Conservation (phyloP, 2,888 invertebrate species). For the Euplagia quadripunctaria region DNA sequence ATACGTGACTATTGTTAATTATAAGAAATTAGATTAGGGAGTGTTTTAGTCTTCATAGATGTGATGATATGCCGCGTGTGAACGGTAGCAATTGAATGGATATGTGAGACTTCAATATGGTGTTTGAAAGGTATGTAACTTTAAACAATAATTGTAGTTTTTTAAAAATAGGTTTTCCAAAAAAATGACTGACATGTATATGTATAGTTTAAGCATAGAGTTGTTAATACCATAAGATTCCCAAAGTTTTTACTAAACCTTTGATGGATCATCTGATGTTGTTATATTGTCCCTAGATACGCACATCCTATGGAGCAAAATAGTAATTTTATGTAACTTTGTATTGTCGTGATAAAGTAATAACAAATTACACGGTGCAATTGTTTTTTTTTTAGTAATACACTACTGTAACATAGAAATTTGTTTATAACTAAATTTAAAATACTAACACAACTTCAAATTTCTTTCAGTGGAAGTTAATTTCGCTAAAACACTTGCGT, state of each 20-base stretch:
- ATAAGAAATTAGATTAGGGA: slow-evolving; percentile 23
- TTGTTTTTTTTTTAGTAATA: neutral
- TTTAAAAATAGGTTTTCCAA: neutral
- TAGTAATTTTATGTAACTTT: neutral
- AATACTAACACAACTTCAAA: neutral
- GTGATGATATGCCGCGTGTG: slow-evolving; percentile 41
- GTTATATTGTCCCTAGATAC: neutral
- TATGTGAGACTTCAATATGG: slow-evolving; percentile 48
- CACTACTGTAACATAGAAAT: neutral
- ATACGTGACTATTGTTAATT: slow-evolving; percentile 10
- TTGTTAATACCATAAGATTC: no score
- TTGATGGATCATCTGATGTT: neutral
- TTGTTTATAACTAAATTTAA: neutral
- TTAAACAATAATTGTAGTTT: slow-evolving; percentile 1
- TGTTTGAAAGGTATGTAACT: slow-evolving; percentile 50
- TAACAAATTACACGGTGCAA: neutral
- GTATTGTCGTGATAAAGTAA: neutral
- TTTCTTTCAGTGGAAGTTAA: neutral
- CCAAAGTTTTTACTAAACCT: neutral
- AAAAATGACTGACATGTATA: neutral
- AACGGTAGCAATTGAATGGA: slow-evolving; percentile 50
- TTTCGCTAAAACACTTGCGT: slow-evolving; percentile 19
- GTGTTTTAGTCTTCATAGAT: slow-evolving; percentile 44
- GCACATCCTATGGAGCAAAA: no score
- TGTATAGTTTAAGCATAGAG: neutral